Percentiles rank a stretch among this genome's conserved stretches.
Conservation (phyloP, 2,797 vertebrate genomes). For the Ceyx erithaca region DNA sequence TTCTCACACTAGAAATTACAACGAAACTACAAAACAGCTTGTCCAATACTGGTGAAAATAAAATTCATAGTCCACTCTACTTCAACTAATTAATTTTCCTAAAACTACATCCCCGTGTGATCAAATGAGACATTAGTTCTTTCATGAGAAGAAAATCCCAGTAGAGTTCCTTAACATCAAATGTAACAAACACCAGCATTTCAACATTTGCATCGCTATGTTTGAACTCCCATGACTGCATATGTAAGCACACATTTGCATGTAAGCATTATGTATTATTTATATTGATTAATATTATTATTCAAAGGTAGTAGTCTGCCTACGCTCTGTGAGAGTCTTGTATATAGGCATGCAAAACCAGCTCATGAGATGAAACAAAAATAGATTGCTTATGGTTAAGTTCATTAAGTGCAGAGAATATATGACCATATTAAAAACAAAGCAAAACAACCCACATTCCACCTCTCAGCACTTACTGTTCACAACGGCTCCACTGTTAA, state of each 20-base stretch:
- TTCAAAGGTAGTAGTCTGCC: constrained; percentile 2
- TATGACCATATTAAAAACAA: neutral
- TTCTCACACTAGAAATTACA: constrained; percentile 22
- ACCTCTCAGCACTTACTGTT: neutral
- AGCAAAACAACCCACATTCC: rapidly evolving
- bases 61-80: constrained; percentile 31
- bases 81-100: constrained; percentile 60
- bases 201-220: constrained; percentile 13
- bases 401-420: neutral
- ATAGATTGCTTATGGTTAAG: neutral
- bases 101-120: constrained; percentile 24
- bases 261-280: constrained; percentile 56
- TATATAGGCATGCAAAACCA: neutral
- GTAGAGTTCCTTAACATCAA: constrained; percentile 36
- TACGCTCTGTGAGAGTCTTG: neutral
- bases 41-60: neutral
- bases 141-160: constrained; percentile 56
- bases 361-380: neutral
- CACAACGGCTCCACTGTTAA: neutral
- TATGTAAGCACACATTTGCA: constrained; percentile 24
- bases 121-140: constrained; percentile 53
- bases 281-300: constrained; percentile 29
- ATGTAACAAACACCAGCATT: constrained; percentile 26
- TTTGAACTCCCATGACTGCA: constrained; percentile 24
- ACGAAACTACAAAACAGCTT: constrained; percentile 8